These are phyloP conservation scores for Petrolisthes cinctipes DNA, from an alignment of 2,888 invertebrate genomes.

Conservation along the genomic window DNA sequence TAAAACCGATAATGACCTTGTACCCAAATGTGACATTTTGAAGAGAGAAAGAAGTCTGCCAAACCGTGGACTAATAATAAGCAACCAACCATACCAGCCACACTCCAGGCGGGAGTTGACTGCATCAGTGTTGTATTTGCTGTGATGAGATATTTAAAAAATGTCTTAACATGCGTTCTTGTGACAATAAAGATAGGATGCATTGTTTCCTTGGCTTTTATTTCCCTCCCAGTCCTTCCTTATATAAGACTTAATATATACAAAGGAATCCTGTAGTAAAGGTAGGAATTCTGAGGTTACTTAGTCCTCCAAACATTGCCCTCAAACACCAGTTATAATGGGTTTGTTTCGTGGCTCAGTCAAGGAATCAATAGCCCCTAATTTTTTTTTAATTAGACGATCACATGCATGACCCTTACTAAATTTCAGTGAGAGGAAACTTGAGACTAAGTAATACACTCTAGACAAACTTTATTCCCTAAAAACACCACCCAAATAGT, in stretches of 20 bases:
- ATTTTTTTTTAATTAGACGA: too few relatives aligned
- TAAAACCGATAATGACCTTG: not conserved
- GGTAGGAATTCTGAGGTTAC: too few relatives aligned
- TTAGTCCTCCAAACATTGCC: too few relatives aligned
- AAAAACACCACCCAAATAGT: too few relatives aligned
- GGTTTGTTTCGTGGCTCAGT: too few relatives aligned
- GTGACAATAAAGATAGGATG: conserved; percentile 30
- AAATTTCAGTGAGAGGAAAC: too few relatives aligned
- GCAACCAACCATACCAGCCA: conserved; percentile 27
- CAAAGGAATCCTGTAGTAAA: too few relatives aligned
- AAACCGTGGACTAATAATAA: conserved; percentile 19
- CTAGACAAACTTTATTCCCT: too few relatives aligned
- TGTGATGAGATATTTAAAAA: conserved; percentile 52
- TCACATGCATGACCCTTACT: too few relatives aligned
- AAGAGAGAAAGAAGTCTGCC: conserved; percentile 26
- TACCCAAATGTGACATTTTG: not conserved
- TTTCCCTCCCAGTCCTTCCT: not conserved
- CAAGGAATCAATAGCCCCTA: too few relatives aligned
- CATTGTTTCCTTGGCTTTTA: conserved; percentile 28
- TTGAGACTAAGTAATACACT: too few relatives aligned
- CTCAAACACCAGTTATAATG: too few relatives aligned
- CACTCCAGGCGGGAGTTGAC: conserved; percentile 48
- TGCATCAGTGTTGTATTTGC: conserved; percentile 58
- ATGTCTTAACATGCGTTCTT: conserved; percentile 41
- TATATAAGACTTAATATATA: not conserved